Evolutionary conservation across 2,888 invertebrate genomes (phyloP).

Genomic region (Eupsilia transversa): DNA sequence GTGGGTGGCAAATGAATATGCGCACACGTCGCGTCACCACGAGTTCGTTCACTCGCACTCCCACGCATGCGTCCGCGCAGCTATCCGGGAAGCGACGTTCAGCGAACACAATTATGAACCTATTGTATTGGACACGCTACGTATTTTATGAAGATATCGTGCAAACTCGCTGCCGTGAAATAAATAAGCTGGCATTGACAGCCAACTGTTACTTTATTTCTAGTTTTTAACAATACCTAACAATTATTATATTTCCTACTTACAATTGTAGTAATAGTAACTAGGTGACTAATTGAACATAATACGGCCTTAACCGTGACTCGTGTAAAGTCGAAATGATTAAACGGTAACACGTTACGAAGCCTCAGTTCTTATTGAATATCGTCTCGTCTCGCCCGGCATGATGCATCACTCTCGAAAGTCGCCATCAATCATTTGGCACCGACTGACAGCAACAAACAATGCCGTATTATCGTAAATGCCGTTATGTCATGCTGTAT

Average conservation of each 20-base stretch:
- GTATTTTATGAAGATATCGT: conserved; percentile 60
- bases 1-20: conserved; percentile 66
- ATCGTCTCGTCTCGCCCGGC: conserved; percentile 41
- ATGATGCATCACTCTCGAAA: conserved; percentile 68
- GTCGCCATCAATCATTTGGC: conserved; percentile 70
- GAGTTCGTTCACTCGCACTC: conserved; percentile 75
- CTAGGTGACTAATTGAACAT: conserved; percentile 30
- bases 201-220: conserved; percentile 45
- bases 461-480: conserved; percentile 69
- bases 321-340: conserved; percentile 34
- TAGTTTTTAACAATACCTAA: conserved; percentile 37
- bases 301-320: conserved; percentile 40
- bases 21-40: conserved; percentile 54
- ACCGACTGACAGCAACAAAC: conserved; percentile 64
- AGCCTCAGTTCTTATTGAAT: conserved; percentile 61
- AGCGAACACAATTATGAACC: conserved; percentile 60
- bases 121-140: conserved; percentile 67
- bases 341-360: conserved; percentile 42
- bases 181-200: conserved; percentile 63
- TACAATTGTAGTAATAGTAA: neutral
- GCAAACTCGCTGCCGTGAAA: conserved; percentile 59
- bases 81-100: conserved; percentile 66
- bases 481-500: conserved; percentile 68
- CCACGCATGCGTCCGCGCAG: conserved; percentile 63
- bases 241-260: conserved; percentile 42